Evolutionary conservation across 2,113 vertebrate species (phyloP).

Genomic region (Meleagris gallopavo): DNA sequence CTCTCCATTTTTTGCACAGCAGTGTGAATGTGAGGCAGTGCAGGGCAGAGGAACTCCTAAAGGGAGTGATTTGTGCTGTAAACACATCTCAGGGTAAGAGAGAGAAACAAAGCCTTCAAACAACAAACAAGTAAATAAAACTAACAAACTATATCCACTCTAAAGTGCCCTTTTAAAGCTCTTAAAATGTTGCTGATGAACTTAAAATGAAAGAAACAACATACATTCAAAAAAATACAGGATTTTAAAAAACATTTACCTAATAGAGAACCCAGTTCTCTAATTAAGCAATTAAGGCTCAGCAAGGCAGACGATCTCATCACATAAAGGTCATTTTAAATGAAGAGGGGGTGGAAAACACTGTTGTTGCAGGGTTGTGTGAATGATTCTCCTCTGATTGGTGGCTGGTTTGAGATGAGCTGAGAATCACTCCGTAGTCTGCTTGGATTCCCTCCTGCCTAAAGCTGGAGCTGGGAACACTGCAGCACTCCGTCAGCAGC

Average conservation of each 20-base stretch:
- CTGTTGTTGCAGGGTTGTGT: constrained; percentile 3
- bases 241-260: constrained; percentile 55
- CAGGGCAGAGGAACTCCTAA: background rate
- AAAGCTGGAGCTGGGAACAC: background rate
- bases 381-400: constrained; percentile 15
- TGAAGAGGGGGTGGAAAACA: constrained; percentile 33
- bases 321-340: constrained; percentile 74
- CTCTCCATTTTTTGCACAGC: background rate
- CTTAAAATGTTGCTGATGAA: constrained; percentile 7
- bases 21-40: background rate
- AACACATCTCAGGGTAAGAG: background rate
- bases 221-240: constrained; percentile 16
- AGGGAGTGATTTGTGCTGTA: background rate
- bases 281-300: constrained; percentile 77
- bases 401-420: constrained; percentile 22
- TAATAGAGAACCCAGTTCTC: constrained; percentile 54
- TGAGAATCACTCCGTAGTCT: background rate
- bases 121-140: background rate
- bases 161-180: background rate
- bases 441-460: background rate
- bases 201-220: constrained; percentile 40
- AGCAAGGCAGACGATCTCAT: constrained; percentile 60
- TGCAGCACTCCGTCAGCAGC: no score
- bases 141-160: background rate
- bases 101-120: background rate